Base-by-base conservation (phyloP, 2,797 vertebrate species). In the Thunnus albacares region DNA sequence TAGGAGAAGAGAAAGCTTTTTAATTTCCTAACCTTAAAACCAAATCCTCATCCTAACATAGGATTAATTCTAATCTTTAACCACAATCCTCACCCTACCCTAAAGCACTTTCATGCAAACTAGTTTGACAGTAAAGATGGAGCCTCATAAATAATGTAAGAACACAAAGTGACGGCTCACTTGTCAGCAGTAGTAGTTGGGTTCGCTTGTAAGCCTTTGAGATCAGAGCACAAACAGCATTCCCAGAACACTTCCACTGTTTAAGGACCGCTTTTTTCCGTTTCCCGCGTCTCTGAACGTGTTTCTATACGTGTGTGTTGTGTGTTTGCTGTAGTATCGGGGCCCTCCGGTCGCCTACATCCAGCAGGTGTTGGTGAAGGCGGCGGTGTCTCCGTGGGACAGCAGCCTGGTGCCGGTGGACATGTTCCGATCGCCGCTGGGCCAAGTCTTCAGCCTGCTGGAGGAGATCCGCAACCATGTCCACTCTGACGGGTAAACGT, bases 321-420 rank as follows among this genome's bases (percentile, higher is more conserved):
- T 73, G 68, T 81, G 35, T 69, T 4, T 33, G 75, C 75, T 4
- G 0, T 81, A 99, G 98, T 99, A 99, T 6, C 95, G 95, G 0
- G 97, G 98, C 1, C 95, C 96, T 80, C 98, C 98, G 0, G 98
- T 99, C 33, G 98, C 98, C 58, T 99, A 98, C 86, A 96, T 99
- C 90, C 98, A 99, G 94, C 98, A 99, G 94, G 96, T 99, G 83
- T 84, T 98, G 67, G 98, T 99, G 76, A 99, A 99, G 90, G 97
- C 97, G 2, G 97, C 96, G 0, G 97, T 99, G 75, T 98, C 97
- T 70, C 98, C 98, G 0, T 99, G 98, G 98, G 97, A 98, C 86
- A 97, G 94, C 93, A 95, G 93, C 81, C 94, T 99, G 89, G 96
- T 99, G 63, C 95, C 97, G 0, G 97, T 99, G 6, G 98, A 99